Base-by-base conservation (phyloP, 2,113 vertebrate species). In the Numenius arquata region DNA sequence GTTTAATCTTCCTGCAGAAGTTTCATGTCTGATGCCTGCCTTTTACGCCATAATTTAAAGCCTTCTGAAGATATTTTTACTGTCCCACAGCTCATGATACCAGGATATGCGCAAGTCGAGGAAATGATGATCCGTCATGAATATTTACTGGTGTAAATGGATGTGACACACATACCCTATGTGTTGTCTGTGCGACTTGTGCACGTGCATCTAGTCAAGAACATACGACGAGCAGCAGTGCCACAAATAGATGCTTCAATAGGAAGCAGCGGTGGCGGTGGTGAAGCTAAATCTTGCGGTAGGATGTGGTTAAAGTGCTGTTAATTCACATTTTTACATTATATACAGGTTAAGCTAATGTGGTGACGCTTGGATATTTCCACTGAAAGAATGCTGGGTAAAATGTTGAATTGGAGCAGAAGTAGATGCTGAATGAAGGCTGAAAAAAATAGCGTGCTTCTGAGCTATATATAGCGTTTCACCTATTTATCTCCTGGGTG, bases 221-320 rank as follows among this genome's bases (percentile, higher is more conserved):
- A 4, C 79, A 9, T 8, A 10, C 1, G 1, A 66, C 19, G 34
- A 30, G 76, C 77, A 50, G 50, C 48, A 20, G 41, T 52, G 88
- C 93, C 88, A 30, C 74, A 61, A 88, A 80, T 80, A 86, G 92
- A n/a, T 34, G n/a, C 65, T 92, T 50, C 88, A 17, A 45, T 85
- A 93, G 97, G 96, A 97, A 96, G 71, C 40, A 11, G 92, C 3
- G 61, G 88, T 5, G 43, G 58, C 2, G 7, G 87, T 34, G 92
- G 88, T 22, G 16, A 74, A 76, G 71, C 79, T 71, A 62, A 82
- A 27, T n/a, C 40, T 80, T 74, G 91, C 4, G 94, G 94, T 84
- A 95, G 96, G 96, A 97, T 96, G 97, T 96, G 97, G 97, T 82
- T 76, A 86, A 55, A 40, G 80, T 27, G 85, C 85, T 91, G 72